Percentiles rank a stretch among this genome's conserved stretches.
Evolutionary conservation across 1,140 invertebrate genomes (phyloP).

Genomic region (Venturia canescens): DNA sequence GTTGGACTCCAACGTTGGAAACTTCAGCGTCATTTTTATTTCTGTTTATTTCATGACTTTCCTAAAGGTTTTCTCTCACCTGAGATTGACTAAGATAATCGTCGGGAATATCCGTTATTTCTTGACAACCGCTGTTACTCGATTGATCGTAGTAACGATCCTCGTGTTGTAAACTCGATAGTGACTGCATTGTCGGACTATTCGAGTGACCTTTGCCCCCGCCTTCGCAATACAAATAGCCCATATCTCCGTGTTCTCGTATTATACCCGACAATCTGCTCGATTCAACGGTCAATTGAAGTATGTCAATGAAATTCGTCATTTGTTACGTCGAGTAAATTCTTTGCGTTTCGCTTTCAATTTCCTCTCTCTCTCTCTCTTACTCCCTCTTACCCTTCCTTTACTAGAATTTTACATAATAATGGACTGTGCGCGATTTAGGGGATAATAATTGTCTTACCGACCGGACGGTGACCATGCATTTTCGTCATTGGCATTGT

Average conservation of each 20-base stretch:
- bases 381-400: background rate
- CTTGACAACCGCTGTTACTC: constrained; percentile 78
- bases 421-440: background rate
- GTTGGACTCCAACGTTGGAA: too few relatives aligned
- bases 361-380: background rate
- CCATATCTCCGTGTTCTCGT: constrained; percentile 72
- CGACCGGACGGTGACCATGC: constrained; percentile 80
- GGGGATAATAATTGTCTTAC: constrained; percentile 61
- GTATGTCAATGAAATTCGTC: constrained; percentile 7
- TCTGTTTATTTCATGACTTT: background rate
- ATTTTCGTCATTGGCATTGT: constrained; percentile 83
- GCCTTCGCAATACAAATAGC: constrained; percentile 73
- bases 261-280: constrained; percentile 71
- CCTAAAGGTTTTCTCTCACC: constrained; percentile 59
- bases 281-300: constrained; percentile 16
- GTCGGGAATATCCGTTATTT: constrained; percentile 90
- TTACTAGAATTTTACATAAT: background rate
- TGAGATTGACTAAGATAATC: constrained; percentile 90
- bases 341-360: background rate
- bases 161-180: constrained; percentile 72
- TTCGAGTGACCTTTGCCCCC: constrained; percentile 76
- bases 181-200: constrained; percentile 74
- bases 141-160: constrained; percentile 74
- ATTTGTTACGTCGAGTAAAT: background rate
- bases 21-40: too few relatives aligned